Conservation (phyloP, 2,797 vertebrate genomes). For the Echeneis naucrates region DNA sequence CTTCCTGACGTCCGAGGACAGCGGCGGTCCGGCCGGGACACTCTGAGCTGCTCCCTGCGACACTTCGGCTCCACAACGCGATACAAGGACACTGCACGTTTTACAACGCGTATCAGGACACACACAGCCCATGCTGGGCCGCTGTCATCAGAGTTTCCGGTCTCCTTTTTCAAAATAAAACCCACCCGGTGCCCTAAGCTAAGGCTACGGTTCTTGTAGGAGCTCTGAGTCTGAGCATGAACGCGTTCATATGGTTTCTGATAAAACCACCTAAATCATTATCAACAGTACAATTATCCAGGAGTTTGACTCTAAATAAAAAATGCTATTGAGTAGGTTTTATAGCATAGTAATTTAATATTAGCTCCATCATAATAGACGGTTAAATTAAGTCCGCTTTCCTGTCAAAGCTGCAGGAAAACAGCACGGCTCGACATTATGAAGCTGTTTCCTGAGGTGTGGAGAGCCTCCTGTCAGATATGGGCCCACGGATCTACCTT, state of each 20-base stretch:
- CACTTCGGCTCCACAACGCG: not conserved
- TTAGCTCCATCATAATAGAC: no score
- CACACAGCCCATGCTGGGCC: constrained; percentile 8
- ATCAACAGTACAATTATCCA: not conserved
- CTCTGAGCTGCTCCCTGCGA: not conserved
- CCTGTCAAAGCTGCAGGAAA: not conserved
- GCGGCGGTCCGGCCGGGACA: constrained; percentile 30
- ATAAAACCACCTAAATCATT: not conserved
- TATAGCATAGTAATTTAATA: no score
- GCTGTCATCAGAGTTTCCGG: constrained; percentile 44
- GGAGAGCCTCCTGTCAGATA: no score
- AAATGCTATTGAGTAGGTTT: no score
- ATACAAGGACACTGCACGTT: constrained; percentile 58
- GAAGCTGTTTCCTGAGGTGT: no score
- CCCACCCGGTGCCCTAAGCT: not conserved
- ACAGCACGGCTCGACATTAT: not conserved
- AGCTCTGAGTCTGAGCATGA: not conserved
- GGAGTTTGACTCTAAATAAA: no score
- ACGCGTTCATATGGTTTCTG: not conserved
- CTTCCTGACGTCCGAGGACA: constrained; percentile 21
- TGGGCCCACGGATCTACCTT: no score
- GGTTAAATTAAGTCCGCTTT: not conserved
- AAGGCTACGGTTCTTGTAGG: not conserved
- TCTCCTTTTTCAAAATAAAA: constrained; percentile 48
- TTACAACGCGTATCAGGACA: constrained; percentile 42